Base-by-base conservation (phyloP, 1,140 invertebrate genomes). In the Drosophila micromelanica region DNA sequence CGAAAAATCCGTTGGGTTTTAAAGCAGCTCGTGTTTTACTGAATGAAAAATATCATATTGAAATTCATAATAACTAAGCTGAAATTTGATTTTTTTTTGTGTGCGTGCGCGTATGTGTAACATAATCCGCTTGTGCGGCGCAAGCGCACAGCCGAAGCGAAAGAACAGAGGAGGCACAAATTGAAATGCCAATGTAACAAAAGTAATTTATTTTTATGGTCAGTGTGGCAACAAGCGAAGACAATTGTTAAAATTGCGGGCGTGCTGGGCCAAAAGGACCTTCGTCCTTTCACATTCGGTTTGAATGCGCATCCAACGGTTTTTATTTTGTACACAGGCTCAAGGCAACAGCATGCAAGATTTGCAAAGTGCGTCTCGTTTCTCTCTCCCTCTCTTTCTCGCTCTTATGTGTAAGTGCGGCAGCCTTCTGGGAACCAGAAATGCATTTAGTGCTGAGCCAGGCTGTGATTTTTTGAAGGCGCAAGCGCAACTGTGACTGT, bases 121-220 rank as follows among this genome's bases (percentile, higher is more conserved):
- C 60, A 72, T 75, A 75, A 75, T 75, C 68, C 68, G 60, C n/a
- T 60, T 35, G 63, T 38, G 49, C 30, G n/a, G 17, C 37, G 17
- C 8, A 38, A 40, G 38, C 38, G 15, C 55, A 68, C 55, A 60
- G 23, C 27, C 61, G 73, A 71, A 89, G 45, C 12, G 80, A 90
- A 90, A 90, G 38, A 61, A 20, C 56, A 51, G 32, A 56, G 13
- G 4, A 23, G 40, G 5, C 51, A 45, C 62, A 86, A 90, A 90
- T 90, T 90, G 86, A 90, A 90, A 90, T 90, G 67, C 77, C 78
- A 85, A 90, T 82, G 80, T 57, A 76, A 81, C 60, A 81, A 82
- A 80, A 90, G 37, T 69, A 73, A 90, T 90, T 90, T 90, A 85
- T 80, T 90, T 90, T 77, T 75, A 90, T 79, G 69, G 62, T 71